These are phyloP conservation scores for Tyria jacobaeae DNA, from an alignment of 2,888 invertebrate genomes.

Conservation along the genomic window DNA sequence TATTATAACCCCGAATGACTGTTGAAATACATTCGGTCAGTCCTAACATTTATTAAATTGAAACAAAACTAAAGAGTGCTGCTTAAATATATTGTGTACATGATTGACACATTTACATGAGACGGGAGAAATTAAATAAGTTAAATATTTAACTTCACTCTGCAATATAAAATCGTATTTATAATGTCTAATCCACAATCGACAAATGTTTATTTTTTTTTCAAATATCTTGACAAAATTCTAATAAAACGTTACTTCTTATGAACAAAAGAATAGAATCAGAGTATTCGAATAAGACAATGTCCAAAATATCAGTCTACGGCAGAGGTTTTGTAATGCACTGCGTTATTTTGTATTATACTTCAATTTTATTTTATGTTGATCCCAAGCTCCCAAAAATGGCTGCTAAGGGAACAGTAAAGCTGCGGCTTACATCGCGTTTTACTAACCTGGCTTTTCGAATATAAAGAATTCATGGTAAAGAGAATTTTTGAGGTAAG, in stretches of 20 bases:
- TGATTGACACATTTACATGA: not conserved
- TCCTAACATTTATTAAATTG: no score
- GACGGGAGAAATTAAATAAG: not conserved
- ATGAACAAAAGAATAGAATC: not conserved
- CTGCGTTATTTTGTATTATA: conserved; percentile 59
- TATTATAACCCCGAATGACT: no score
- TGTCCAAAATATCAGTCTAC: conserved; percentile 34
- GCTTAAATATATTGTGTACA: not conserved
- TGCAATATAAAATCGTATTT: not conserved
- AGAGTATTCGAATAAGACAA: conserved; percentile 5
- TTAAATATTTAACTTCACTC: not conserved
- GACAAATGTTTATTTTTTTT: no score
- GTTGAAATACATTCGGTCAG: no score
- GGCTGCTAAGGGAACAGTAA: conserved; percentile 72
- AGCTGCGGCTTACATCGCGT: conserved; percentile 66
- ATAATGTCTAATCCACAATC: not conserved
- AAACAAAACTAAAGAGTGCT: not conserved
- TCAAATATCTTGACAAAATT: not conserved
- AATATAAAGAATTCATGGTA: conserved; percentile 75
- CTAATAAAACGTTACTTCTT: not conserved
- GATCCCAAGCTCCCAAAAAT: conserved; percentile 68
- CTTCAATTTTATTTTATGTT: conserved; percentile 77
- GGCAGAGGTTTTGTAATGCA: conserved; percentile 51
- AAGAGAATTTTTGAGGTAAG: conserved; percentile 71
- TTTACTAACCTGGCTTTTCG: conserved; percentile 66